Evolutionary conservation across 2,113 vertebrate genomes (phyloP).

Genomic region (Dendropsophus ebraccatus): DNA sequence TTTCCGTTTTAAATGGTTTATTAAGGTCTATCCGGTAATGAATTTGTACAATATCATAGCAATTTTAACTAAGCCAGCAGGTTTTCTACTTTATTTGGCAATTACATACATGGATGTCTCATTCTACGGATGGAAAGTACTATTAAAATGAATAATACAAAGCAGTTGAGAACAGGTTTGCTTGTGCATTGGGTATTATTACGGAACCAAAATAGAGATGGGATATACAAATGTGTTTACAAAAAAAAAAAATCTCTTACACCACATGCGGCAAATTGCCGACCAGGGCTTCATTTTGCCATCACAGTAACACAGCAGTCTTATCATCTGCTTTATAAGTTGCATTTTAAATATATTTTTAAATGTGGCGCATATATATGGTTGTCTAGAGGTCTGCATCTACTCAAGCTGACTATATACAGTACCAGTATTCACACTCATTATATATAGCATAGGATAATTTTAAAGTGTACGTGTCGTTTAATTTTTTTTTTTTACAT

Average conservation of each 20-base stretch:
- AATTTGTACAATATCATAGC: constrained; percentile 37
- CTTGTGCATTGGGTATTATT: constrained; percentile 43
- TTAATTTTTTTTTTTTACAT: no score
- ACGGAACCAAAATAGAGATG: constrained; percentile 31
- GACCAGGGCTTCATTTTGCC: constrained; percentile 10
- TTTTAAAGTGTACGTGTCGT: no score
- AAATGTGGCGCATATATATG: not conserved
- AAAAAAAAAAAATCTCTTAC: constrained; percentile 23
- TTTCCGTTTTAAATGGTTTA: constrained; percentile 31
- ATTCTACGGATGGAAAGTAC: constrained; percentile 52
- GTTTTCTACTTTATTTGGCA: constrained; percentile 55
- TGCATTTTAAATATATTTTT: not conserved
- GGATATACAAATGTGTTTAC: constrained; percentile 40
- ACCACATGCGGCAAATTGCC: constrained; percentile 12
- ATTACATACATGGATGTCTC: constrained; percentile 38
- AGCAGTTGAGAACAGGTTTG: constrained; percentile 27
- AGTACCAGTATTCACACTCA: not conserved
- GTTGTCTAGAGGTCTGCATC: not conserved
- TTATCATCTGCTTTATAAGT: not conserved
- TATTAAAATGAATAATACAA: constrained; percentile 57
- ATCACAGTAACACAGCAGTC: constrained; percentile 36
- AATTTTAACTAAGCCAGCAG: constrained; percentile 40
- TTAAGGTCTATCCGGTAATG: constrained; percentile 44
- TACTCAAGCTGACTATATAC: not conserved
- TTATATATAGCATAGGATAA: not conserved